Percentiles rank a stretch among this genome's conserved stretches.
phyloP scores from a whole-genome alignment of 2,113 vertebrate species.

The Poeciliopsis occidentalis region DNA sequence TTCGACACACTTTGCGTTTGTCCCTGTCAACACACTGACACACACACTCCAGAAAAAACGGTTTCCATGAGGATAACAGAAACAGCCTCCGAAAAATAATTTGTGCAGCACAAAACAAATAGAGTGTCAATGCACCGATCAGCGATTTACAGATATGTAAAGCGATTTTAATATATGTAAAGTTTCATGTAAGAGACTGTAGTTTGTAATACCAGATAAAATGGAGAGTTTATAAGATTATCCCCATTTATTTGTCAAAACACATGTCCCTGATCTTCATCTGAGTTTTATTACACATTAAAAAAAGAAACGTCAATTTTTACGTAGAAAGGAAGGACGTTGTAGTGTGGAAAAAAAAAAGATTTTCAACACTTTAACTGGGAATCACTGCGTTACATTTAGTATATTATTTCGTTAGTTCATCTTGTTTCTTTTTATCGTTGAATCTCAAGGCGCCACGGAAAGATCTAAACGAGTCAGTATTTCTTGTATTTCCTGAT shows the following conservation, averaged over 20 bases:
- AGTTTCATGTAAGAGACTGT: not conserved
- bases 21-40: slow-evolving; percentile 27
- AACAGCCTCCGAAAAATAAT: not conserved
- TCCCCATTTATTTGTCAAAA: not conserved
- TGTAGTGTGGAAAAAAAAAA: not conserved
- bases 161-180: too few relatives aligned
- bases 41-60: slow-evolving; percentile 16
- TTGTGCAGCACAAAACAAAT: not conserved
- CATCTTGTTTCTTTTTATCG: not conserved
- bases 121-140: not conserved
- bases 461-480: not conserved
- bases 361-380: too few relatives aligned
- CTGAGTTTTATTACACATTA: not conserved
- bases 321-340: not conserved
- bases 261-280: not conserved
- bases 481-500: not conserved
- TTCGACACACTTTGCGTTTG: slow-evolving; percentile 25
- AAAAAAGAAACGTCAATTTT: not conserved
- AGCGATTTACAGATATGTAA: not conserved
- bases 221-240: too few relatives aligned
- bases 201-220: not conserved
- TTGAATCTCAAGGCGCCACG: not conserved
- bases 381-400: too few relatives aligned
- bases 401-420: too few relatives aligned
- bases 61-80: slow-evolving; percentile 15